These are phyloP conservation scores for Leptoteleia sp. DNA, from an alignment of 1,140 invertebrate species.

Conservation along the genomic window DNA sequence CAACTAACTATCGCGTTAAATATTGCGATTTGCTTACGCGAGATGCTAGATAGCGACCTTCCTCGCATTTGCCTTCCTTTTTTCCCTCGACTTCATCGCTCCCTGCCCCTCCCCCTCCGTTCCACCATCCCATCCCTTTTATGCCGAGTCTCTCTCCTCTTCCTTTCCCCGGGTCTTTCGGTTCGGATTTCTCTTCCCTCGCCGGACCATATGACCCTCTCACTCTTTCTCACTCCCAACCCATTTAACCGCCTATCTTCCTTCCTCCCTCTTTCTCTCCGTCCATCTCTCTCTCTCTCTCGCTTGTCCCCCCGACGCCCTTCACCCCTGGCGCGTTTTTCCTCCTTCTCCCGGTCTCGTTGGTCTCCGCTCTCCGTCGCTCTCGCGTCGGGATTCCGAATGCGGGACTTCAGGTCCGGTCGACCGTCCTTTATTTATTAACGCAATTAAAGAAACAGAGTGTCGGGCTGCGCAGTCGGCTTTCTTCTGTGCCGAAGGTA, in stretches of 20 bases:
- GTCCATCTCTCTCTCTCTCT: too few species aligned
- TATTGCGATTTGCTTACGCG: conserved; percentile 76
- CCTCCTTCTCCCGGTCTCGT: conserved; percentile 22
- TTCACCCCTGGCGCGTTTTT: conserved; percentile 29
- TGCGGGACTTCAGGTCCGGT: conserved; percentile 56
- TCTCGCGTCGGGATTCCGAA: conserved; percentile 53
- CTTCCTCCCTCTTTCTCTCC: too few species aligned
- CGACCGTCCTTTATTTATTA: conserved; percentile 80
- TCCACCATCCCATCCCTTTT: too few species aligned
- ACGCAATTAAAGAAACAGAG: conserved; percentile 81
- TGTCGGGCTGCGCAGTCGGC: conserved; percentile 72
- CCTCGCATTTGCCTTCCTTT: conserved; percentile 45
- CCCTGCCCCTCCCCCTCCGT: neutral
- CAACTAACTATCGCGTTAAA: conserved; percentile 78
- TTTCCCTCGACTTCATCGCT: conserved; percentile 22
- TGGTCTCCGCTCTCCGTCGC: conserved; percentile 54
- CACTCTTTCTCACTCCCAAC: too few species aligned
- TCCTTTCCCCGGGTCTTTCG: conserved; percentile 49
- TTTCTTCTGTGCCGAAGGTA: conserved; percentile 72
- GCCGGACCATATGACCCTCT: conserved; percentile 60
- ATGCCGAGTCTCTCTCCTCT: conserved; percentile 5
- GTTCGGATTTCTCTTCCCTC: conserved; percentile 57
- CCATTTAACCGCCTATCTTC: too few species aligned
- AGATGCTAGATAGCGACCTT: conserved; percentile 70
- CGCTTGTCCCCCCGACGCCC: neutral